phyloP scores from a whole-genome alignment of 2,888 invertebrate species.

The Drosophila mulleri region DNA sequence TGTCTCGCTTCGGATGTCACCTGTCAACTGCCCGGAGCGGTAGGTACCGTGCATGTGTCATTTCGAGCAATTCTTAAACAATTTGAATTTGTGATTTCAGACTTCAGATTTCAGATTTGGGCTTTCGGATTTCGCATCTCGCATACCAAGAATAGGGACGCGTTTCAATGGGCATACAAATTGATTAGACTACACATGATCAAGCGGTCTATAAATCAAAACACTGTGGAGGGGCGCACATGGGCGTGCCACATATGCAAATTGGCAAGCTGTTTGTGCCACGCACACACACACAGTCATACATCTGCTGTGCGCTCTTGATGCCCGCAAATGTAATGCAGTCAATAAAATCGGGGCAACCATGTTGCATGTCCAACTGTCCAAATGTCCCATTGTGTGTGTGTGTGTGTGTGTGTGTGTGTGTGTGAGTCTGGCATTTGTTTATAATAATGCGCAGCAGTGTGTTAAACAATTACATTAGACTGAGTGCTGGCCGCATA shows the following conservation, averaged over 20 bases:
- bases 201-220: constrained; percentile 61
- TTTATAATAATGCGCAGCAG: constrained; percentile 72
- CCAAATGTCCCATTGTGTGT: constrained; percentile 17
- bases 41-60: constrained; percentile 13
- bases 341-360: constrained; percentile 70
- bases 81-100: constrained; percentile 37
- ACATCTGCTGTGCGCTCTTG: not conserved
- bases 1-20: constrained; percentile 6
- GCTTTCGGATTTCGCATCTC: not conserved
- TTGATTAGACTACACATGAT: constrained; percentile 42
- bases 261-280: constrained; percentile 48
- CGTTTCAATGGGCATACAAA: constrained; percentile 39
- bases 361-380: constrained; percentile 54
- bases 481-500: constrained; percentile 35
- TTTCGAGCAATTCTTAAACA: constrained; percentile 25
- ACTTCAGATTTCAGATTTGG: not conserved
- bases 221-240: constrained; percentile 29
- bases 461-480: constrained; percentile 76
- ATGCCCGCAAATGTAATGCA: constrained; percentile 53
- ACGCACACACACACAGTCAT: constrained; percentile 7
- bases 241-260: constrained; percentile 51
- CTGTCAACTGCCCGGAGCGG: constrained; percentile 33
- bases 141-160: not conserved
- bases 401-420: constrained; percentile 25
- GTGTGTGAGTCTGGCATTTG: constrained; percentile 48